Evolutionary conservation across 2,113 vertebrate species (phyloP).

Genomic region (Stegostoma tigrinum): DNA sequence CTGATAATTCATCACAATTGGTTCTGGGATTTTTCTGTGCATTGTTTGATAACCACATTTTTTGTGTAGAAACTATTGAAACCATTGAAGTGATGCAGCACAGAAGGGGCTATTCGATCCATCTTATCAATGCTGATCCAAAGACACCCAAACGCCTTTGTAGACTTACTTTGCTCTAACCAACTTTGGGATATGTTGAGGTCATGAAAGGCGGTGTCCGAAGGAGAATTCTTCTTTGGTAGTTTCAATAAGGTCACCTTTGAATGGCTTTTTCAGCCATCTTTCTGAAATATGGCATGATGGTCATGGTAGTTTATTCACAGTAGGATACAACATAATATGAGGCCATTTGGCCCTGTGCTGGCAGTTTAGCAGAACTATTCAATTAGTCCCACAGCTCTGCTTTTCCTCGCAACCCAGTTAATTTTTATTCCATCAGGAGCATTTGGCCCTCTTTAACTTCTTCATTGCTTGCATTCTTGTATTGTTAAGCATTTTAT

Average conservation of each 20-base stretch:
- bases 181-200: background rate
- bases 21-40: background rate
- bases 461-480: background rate
- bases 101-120: too few species aligned
- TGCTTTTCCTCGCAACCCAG: background rate
- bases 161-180: background rate
- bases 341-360: background rate
- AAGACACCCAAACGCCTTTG: too few species aligned
- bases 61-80: background rate
- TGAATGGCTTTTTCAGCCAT: background rate
- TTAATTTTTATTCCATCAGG: background rate
- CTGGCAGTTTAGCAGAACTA: background rate
- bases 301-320: background rate
- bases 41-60: background rate
- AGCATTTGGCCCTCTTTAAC: background rate
- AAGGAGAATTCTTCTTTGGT: background rate
- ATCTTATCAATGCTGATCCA: too few species aligned
- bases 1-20: background rate
- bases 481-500: background rate
- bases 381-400: background rate
- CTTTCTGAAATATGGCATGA: background rate
- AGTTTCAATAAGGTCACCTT: background rate
- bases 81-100: too few species aligned
- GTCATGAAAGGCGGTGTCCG: background rate
- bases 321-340: background rate